A percentile compares a stretch with the other conserved stretches of the same genome.
Conservation (phyloP, 2,888 invertebrate species). For the Agriopis marginaria region DNA sequence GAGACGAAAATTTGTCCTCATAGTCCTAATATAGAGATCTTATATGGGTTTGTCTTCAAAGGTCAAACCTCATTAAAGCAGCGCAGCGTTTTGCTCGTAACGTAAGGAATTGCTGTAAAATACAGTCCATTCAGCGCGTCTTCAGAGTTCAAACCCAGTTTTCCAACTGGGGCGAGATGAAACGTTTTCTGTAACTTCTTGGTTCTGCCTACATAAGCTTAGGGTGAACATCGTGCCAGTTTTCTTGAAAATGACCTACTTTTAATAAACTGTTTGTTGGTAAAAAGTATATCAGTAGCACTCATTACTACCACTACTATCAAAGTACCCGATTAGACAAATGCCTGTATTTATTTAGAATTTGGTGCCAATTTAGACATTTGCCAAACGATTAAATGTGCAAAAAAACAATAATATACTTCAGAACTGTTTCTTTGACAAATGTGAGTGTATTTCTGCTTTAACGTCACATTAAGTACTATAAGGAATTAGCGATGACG, state of each 20-base stretch:
- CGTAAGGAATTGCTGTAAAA: constrained; percentile 31
- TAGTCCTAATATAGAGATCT: not conserved
- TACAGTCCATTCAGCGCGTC: constrained; percentile 34
- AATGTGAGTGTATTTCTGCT: too few relatives aligned
- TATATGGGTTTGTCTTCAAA: constrained; percentile 6
- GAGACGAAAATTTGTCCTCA: not conserved
- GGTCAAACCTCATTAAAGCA: constrained; percentile 23
- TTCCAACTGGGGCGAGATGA: constrained; percentile 39
- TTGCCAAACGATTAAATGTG: too few relatives aligned
- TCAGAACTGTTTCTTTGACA: too few relatives aligned
- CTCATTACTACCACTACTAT: not conserved
- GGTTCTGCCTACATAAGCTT: constrained; percentile 23
- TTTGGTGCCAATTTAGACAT: too few relatives aligned
- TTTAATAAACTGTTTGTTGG: not conserved
- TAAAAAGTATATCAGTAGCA: not conserved
- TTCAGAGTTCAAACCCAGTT: constrained; percentile 32
- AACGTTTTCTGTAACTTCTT: constrained; percentile 39
- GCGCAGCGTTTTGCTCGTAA: constrained; percentile 23
- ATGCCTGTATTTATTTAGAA: too few relatives aligned
- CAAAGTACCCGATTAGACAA: too few relatives aligned
- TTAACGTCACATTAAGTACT: too few relatives aligned
- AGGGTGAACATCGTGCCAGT: constrained; percentile 7
- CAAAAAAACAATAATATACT: too few relatives aligned
- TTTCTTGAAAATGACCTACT: constrained; percentile 6
- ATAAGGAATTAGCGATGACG: too few relatives aligned